Conservation (phyloP, 2,888 invertebrate genomes). For the Argyresthia albistria region DNA sequence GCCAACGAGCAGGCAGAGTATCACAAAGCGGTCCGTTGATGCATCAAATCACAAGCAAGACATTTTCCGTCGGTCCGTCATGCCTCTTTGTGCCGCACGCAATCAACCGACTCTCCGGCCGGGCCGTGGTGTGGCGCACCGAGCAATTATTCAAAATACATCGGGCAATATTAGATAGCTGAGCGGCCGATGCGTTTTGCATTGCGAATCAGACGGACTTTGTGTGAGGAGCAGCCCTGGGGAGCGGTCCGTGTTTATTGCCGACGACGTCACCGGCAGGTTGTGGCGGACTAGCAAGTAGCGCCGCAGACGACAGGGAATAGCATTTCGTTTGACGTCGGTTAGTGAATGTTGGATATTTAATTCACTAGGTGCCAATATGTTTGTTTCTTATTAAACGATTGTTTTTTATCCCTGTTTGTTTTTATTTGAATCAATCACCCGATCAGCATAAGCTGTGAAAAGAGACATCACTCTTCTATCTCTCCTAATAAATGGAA, state of each 20-base stretch:
- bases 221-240: slow-evolving; percentile 39
- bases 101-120: slow-evolving; percentile 34
- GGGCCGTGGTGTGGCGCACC: slow-evolving; percentile 22
- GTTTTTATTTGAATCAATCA: no score
- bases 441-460: no score
- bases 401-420: no score
- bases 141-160: slow-evolving; percentile 71
- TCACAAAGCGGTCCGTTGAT: slow-evolving; percentile 7
- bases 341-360: no score
- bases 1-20: no score
- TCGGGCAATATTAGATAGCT: slow-evolving; percentile 68
- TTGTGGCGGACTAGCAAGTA: slow-evolving; percentile 26
- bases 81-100: slow-evolving; percentile 49
- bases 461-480: no score
- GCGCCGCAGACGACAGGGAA: neutral
- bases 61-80: slow-evolving; percentile 38
- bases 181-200: slow-evolving; percentile 63
- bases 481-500: no score
- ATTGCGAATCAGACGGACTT: slow-evolving; percentile 66
- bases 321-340: neutral
- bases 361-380: no score
- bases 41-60: slow-evolving; percentile 44
- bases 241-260: slow-evolving; percentile 47
- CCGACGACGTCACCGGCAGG: slow-evolving; percentile 17
- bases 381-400: no score